Evolutionary conservation across 2,888 invertebrate species (phyloP), one percentile per base, ranked within the genome.

Genomic region (Andrena hattorfiana): DNA sequence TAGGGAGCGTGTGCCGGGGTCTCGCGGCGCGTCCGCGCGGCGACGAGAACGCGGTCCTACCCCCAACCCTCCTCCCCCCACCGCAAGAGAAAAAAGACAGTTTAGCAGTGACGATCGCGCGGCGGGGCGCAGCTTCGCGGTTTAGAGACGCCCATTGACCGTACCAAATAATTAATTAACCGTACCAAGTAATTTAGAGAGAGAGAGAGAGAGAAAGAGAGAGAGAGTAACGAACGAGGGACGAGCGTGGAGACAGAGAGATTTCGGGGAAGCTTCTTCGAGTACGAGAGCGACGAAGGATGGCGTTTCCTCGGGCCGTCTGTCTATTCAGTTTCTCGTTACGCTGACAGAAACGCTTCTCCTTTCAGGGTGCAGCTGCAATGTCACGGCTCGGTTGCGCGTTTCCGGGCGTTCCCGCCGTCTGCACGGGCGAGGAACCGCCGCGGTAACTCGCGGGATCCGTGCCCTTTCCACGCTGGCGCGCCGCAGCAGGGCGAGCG

Each of bases 91-190:
- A 49, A 26, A 63, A 48, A 63, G 48, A 51, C 30, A 64, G 59
- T 78, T n/a, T 26, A 64, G 69, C 67, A 74, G 62, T 69, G 67
- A 79, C 66, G 76, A 84, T 77, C 81, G 79, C 76, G 85, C 81
- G 85, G 87, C 85, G 80, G 72, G 76, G 81, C 80, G 23, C 23
- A 83, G 83, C 90, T 87, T 87, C 87, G 88, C 88, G 87, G 84
- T 87, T 89, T 84, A 89, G 83, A 76, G 75, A 83, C 87, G 86
- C 67, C 42, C 73, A 35, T 87, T 89, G 89, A 90, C 89, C 88
- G 90, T 91, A 93, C 91, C 91, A 92, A 93, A 92, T 90, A 90
- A 91, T 75, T 80, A 88, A 87, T 85, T 86, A 87, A 89, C 84
- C 83, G 84, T 89, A 89, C 86, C 85, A 88, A 88, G 75, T 88